These are phyloP conservation scores for Halcyon chelicuti DNA, from an alignment of 2,797 vertebrate species.

Conservation along the genomic window DNA sequence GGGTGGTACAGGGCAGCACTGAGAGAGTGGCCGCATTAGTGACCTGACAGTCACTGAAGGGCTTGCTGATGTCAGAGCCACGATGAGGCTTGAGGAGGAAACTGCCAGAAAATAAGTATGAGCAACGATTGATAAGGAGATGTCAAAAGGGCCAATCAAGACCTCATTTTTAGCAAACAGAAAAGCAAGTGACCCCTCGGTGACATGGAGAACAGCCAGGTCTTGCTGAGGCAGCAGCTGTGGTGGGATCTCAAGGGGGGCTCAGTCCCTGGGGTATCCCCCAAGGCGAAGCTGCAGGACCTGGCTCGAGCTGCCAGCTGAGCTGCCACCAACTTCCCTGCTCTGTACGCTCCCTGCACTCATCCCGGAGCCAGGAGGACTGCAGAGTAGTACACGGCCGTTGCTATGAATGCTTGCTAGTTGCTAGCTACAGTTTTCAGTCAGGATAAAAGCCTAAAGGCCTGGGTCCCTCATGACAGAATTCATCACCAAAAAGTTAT, in stretches of 20 bases:
- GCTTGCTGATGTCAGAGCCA: background rate
- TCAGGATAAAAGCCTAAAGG: background rate
- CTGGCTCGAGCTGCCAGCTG: too few species aligned
- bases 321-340: background rate
- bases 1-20: background rate
- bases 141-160: background rate
- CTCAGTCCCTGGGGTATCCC: background rate
- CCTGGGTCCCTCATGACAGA: background rate
- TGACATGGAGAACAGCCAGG: accelerated
- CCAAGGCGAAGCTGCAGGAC: accelerated
- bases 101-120: background rate
- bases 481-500: background rate
- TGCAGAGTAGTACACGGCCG: background rate
- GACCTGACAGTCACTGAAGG: accelerated
- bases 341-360: accelerated
- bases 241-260: background rate
- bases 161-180: background rate
- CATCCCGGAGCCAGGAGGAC: background rate
- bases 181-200: accelerated
- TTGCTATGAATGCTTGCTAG: background rate
- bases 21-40: accelerated
- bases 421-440: background rate
- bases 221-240: accelerated
- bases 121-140: background rate
- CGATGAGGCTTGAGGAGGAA: accelerated